Evolutionary conservation across 2,888 invertebrate genomes (phyloP).

Genomic region (Drosophila flavopinicola): DNA sequence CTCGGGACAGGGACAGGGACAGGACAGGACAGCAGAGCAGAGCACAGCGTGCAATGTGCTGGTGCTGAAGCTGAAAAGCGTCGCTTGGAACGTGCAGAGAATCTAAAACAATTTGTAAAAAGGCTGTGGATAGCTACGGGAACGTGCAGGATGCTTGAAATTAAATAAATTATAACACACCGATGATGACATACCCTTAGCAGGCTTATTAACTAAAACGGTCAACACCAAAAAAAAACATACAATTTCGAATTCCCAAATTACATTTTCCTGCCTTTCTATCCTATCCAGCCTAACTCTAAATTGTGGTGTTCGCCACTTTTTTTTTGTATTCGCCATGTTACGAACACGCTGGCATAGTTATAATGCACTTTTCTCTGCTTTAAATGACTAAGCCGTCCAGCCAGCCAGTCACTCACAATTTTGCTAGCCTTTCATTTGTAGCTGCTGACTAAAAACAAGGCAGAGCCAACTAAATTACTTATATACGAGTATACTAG

Average conservation of each 20-base stretch:
- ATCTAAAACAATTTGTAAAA: conserved; percentile 63
- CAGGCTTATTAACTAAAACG: background rate
- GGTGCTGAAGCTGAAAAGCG: conserved; percentile 64
- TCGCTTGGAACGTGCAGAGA: conserved; percentile 59
- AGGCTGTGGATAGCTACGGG: conserved; percentile 37
- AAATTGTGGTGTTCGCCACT: too few relatives aligned
- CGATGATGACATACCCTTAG: conserved; percentile 36
- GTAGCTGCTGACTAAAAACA: conserved; percentile 38
- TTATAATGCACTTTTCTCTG: background rate
- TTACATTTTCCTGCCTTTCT: background rate
- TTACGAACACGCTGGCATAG: conserved; percentile 12
- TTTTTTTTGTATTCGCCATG: background rate
- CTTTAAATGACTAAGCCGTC: conserved; percentile 26
- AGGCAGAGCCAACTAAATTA: conserved; percentile 47
- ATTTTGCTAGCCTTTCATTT: conserved; percentile 59
- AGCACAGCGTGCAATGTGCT: conserved; percentile 54
- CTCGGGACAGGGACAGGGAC: too few relatives aligned
- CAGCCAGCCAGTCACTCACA: conserved; percentile 39
- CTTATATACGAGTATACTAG: conserved; percentile 18
- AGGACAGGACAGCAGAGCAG: conserved; percentile 11
- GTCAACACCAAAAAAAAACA: conserved; percentile 1
- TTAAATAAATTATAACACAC: conserved; percentile 53
- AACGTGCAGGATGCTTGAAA: conserved; percentile 60
- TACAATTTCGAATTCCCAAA: background rate
- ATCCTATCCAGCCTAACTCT: too few relatives aligned